Percentiles rank a stretch among this genome's conserved stretches.
phyloP scores from a whole-genome alignment of 2,888 invertebrate species.

The Thysanoteuthis rhombus region DNA sequence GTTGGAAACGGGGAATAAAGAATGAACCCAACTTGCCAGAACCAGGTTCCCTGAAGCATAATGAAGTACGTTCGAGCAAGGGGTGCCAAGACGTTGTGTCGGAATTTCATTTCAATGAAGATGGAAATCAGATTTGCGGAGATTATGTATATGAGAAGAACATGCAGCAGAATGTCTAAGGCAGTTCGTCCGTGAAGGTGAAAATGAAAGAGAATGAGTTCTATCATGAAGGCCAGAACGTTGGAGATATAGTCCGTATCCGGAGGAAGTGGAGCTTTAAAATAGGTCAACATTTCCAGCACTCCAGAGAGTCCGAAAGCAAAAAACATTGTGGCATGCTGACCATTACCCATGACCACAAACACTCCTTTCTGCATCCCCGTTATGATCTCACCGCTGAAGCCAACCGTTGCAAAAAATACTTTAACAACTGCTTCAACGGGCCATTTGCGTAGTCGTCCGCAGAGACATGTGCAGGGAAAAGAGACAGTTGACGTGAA shows the following conservation, averaged over 20 bases:
- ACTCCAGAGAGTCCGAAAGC: conserved; percentile 69
- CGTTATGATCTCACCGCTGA: conserved; percentile 55
- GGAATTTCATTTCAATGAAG: conserved; percentile 66
- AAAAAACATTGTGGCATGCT: conserved; percentile 71
- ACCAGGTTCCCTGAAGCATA: conserved; percentile 72
- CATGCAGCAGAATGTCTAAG: conserved; percentile 68
- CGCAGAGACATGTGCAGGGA: conserved; percentile 53
- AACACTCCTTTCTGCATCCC: conserved; percentile 65
- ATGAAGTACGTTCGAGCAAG: conserved; percentile 67
- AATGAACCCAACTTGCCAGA: conserved; percentile 70
- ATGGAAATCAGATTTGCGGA: conserved; percentile 59
- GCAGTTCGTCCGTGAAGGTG: conserved; percentile 69
- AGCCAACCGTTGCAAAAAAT: conserved; percentile 45
- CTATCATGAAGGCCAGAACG: conserved; percentile 67
- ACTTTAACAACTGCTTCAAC: conserved; percentile 49
- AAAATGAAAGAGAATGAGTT: conserved; percentile 70
- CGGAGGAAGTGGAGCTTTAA: conserved; percentile 62
- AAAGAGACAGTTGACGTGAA: conserved; percentile 51
- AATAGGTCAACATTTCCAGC: conserved; percentile 66
- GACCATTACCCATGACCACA: conserved; percentile 67
- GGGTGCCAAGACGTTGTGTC: conserved; percentile 63
- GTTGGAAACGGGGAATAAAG: conserved; percentile 68
- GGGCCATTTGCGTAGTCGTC: conserved; percentile 46
- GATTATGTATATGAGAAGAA: conserved; percentile 68
- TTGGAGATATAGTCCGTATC: conserved; percentile 68